Evolutionary conservation across 2,888 invertebrate species (phyloP).

Genomic region (Scaptomyza reducta): DNA sequence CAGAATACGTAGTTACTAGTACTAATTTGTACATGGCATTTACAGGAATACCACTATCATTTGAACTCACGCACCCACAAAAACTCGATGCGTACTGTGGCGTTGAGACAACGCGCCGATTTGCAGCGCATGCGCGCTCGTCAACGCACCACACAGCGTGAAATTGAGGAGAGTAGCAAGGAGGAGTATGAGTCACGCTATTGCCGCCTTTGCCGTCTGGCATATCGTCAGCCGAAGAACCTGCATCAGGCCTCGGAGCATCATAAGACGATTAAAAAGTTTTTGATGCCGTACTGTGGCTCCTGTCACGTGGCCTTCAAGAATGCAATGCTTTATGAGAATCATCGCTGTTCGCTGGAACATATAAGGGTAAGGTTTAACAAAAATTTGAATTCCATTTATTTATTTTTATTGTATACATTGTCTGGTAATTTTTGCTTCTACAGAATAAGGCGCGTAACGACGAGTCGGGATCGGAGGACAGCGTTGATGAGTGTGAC

Average conservation of each 20-base stretch:
- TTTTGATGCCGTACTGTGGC: conserved; percentile 92
- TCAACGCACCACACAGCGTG: conserved; percentile 91
- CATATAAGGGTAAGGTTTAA: conserved; percentile 88
- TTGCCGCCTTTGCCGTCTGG: conserved; percentile 90
- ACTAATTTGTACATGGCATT: neutral
- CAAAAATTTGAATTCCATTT: neutral
- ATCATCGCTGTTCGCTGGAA: conserved; percentile 91
- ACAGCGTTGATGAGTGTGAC: conserved; percentile 89
- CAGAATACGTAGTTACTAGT: neutral
- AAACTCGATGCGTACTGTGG: conserved; percentile 89
- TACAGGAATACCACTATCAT: conserved; percentile 89
- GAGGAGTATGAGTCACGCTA: conserved; percentile 88
- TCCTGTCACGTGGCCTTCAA: conserved; percentile 91
- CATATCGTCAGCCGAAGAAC: conserved; percentile 90
- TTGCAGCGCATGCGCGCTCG: conserved; percentile 91
- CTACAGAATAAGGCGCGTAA: conserved; percentile 86
- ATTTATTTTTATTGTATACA: neutral
- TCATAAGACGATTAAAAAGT: conserved; percentile 93
- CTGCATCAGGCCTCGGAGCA: conserved; percentile 92
- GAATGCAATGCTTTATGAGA: conserved; percentile 93
- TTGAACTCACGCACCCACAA: conserved; percentile 89
- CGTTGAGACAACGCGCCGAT: conserved; percentile 90
- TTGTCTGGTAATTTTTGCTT: neutral
- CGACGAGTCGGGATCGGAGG: conserved; percentile 86
- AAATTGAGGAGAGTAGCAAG: conserved; percentile 89